Conservation (phyloP, 2,113 vertebrate species). For the Boulengeromyrus knoepffleri region DNA sequence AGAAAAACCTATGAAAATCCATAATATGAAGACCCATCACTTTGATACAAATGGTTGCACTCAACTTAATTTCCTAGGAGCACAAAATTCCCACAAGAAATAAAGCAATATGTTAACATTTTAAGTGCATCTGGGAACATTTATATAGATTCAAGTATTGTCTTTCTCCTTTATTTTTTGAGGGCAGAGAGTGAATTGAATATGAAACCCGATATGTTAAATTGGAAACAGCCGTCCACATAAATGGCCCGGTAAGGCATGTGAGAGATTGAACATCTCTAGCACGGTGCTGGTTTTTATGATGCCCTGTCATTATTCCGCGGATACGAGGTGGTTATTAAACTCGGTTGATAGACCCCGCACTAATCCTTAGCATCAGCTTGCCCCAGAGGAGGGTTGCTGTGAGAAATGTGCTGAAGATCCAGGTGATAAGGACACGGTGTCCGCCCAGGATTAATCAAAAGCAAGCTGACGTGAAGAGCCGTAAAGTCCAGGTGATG, state of each 20-base stretch:
- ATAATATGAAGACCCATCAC: neutral
- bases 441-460: neutral
- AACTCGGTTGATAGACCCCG: neutral
- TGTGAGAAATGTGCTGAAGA: no score
- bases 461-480: neutral
- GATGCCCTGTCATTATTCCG: neutral
- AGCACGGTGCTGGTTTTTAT: neutral
- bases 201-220: neutral
- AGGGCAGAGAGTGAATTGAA: neutral
- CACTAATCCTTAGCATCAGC: neutral
- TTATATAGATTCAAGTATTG: neutral
- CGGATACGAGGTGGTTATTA: neutral
- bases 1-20: neutral
- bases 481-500: neutral
- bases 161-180: neutral
- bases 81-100: constrained; percentile 1
- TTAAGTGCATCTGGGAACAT: neutral
- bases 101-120: constrained; percentile 3
- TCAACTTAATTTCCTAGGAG: neutral
- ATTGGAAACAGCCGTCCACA: neutral
- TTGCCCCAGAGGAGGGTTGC: neutral
- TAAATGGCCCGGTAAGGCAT: neutral
- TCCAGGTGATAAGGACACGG: neutral
- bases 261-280: neutral
- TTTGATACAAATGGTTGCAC: neutral